phyloP scores from a whole-genome alignment of 2,113 vertebrate genomes.

The Phalacrocorax pelagicus region DNA sequence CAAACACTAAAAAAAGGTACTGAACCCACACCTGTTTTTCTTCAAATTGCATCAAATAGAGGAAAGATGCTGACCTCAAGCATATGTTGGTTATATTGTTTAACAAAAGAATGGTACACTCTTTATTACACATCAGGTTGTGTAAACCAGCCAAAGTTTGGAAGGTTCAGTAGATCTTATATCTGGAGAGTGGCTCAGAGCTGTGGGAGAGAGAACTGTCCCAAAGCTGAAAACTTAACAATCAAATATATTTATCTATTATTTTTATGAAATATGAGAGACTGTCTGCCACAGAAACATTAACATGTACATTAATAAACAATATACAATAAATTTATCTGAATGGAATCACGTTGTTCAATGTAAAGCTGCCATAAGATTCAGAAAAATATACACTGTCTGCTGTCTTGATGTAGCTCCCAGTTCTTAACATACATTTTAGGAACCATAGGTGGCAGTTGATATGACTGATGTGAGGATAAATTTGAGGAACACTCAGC shows the following conservation, averaged over 20 bases:
- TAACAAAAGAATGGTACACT: slow-evolving; percentile 42
- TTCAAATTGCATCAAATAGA: slow-evolving; percentile 30
- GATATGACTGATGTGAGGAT: not conserved
- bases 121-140: not conserved
- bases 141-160: not conserved
- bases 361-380: slow-evolving; percentile 14
- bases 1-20: not conserved
- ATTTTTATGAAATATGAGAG: not conserved
- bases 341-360: slow-evolving; percentile 46
- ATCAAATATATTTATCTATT: slow-evolving; percentile 42
- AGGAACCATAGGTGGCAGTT: slow-evolving; percentile 12
- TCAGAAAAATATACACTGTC: not conserved
- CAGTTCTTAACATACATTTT: slow-evolving; percentile 19
- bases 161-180: slow-evolving; percentile 3
- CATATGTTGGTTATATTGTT: not conserved
- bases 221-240: slow-evolving; percentile 33
- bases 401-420: slow-evolving; percentile 25
- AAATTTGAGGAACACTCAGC: not conserved
- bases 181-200: not conserved
- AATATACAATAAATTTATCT: slow-evolving; percentile 31
- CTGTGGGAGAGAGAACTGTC: slow-evolving; percentile 10
- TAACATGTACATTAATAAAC: not conserved
- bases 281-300: not conserved
- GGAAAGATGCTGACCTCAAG: slow-evolving; percentile 8
- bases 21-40: not conserved